A percentile compares a stretch with the other conserved stretches of the same genome.
phyloP scores from a whole-genome alignment of 2,888 invertebrate genomes.

The Drosophila demipolita region DNA sequence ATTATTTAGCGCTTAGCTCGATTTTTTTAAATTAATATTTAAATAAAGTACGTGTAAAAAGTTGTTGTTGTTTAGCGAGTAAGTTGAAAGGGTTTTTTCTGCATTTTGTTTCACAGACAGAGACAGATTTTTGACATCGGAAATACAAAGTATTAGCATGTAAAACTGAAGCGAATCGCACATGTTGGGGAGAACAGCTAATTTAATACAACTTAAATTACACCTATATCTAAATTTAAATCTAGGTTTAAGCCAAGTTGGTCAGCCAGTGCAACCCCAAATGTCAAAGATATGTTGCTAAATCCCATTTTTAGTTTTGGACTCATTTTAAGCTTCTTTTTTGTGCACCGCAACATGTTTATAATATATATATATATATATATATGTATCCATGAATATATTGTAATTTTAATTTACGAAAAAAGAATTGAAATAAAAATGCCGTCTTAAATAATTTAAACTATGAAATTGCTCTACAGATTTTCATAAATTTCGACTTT shows the following conservation, averaged over 20 bases:
- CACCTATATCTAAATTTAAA: slow-evolving; percentile 18
- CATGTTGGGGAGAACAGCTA: slow-evolving; percentile 18
- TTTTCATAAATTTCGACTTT: not conserved
- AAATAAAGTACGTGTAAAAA: slow-evolving; percentile 63
- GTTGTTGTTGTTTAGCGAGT: slow-evolving; percentile 74
- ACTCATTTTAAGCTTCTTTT: slow-evolving; percentile 58
- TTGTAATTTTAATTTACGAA: slow-evolving; percentile 60
- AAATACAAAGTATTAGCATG: slow-evolving; percentile 82
- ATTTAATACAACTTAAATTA: slow-evolving; percentile 20
- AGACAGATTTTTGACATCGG: slow-evolving; percentile 52
- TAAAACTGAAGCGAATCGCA: slow-evolving; percentile 50
- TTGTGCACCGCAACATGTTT: slow-evolving; percentile 70
- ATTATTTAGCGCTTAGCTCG: slow-evolving; percentile 30
- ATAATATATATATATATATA: slow-evolving; percentile 38
- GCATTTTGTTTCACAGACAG: slow-evolving; percentile 16
- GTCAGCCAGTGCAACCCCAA: slow-evolving; percentile 10
- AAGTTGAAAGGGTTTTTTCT: slow-evolving; percentile 50
- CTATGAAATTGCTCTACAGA: not conserved
- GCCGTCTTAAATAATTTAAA: slow-evolving; percentile 64
- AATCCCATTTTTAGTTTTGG: slow-evolving; percentile 13
- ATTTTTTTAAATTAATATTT: slow-evolving; percentile 10
- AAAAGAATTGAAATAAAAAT: slow-evolving; percentile 68
- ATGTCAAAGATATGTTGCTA: slow-evolving; percentile 30
- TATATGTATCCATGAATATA: slow-evolving; percentile 33
- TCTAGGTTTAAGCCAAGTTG: slow-evolving; percentile 41